These are phyloP conservation scores for Ephialtes manifestator DNA, from an alignment of 2,888 invertebrate genomes.

Conservation along the genomic window DNA sequence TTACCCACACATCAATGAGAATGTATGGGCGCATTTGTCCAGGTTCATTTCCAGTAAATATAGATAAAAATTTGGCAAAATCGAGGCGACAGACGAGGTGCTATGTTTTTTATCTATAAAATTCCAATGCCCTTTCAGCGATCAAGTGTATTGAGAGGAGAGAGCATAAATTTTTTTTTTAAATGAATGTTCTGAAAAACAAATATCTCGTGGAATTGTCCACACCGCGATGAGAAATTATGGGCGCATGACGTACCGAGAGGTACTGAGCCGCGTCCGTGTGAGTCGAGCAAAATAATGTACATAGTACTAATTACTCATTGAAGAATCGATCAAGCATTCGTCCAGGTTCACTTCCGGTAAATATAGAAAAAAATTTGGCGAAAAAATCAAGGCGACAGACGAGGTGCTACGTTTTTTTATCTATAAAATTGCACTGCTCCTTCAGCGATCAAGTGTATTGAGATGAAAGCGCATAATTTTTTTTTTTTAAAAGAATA, in stretches of 20 bases:
- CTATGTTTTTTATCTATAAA: too few species aligned
- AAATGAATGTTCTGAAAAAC: conserved; percentile 11
- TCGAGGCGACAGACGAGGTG: too few species aligned
- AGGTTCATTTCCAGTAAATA: conserved; percentile 29
- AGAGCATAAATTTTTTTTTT: too few species aligned
- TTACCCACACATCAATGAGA: conserved; percentile 36
- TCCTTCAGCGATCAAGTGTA: background rate
- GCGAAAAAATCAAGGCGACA: background rate
- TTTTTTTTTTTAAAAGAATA: too few species aligned
- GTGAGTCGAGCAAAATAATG: conserved; percentile 17
- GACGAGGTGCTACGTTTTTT: background rate
- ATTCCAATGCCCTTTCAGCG: too few species aligned
- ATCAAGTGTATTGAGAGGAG: too few species aligned
- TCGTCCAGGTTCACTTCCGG: conserved; percentile 20
- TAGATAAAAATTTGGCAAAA: too few species aligned
- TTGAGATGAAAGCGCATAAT: background rate
- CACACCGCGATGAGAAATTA: conserved; percentile 33
- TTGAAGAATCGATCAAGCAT: conserved; percentile 64
- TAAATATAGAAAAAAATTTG: background rate
- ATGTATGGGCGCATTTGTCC: conserved; percentile 45
- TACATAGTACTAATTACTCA: background rate
- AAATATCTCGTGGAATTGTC: conserved; percentile 25
- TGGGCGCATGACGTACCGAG: conserved; percentile 51
- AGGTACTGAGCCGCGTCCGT: conserved; percentile 17
- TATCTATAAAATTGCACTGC: conserved; percentile 1